Base-by-base conservation (phyloP, 2,888 invertebrate genomes). In the Oligia fasciuncula region DNA sequence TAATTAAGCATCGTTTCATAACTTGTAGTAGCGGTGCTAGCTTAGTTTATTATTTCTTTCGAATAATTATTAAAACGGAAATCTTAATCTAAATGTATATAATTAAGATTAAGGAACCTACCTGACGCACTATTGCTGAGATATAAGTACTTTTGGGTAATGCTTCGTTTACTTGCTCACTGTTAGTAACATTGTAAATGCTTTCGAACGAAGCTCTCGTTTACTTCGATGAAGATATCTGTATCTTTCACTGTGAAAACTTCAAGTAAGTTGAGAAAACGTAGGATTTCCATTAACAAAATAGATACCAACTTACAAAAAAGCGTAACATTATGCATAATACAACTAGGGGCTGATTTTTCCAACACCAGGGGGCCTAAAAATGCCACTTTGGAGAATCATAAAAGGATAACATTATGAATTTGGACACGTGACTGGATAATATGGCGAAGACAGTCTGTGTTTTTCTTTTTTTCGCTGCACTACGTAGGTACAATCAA, bases 61-160 rank as follows among this genome's bases (percentile, higher is more conserved):
- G 79, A 79, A 73, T 87, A 87, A 85, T 80, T 79, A 85, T 84
- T 77, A 77, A 75, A 85, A 80, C 63, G 63, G 74, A 73, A 87
- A 87, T 63, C 46, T 57, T 85, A 77, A 87, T 87, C 74, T 85
- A 80, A 85, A 85, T 85, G 85, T 60, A 23, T 65, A 69, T 77
- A 85, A 88, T 88, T 89, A 87, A 82, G 80, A 85, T 88, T 40
- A 75, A 65, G 80, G 57, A 35, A 75, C 72, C 9, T 49, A 76
- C 43, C 60, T 67, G 60, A 76, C 72, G 81, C 29, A 68, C 76
- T 87, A 62, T 62, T 54, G 29, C 65, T 46, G 19, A 69, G 57
- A 35, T 76, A 72, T 54, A 23, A 57, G 9, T 11, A 68, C n/a
- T 76, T 84, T 76, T 17, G 17, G 57, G 35, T 78, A 67, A 86